Conservation (phyloP, 64 coral and sea anemone genomes). For the Montipora sp. region DNA sequence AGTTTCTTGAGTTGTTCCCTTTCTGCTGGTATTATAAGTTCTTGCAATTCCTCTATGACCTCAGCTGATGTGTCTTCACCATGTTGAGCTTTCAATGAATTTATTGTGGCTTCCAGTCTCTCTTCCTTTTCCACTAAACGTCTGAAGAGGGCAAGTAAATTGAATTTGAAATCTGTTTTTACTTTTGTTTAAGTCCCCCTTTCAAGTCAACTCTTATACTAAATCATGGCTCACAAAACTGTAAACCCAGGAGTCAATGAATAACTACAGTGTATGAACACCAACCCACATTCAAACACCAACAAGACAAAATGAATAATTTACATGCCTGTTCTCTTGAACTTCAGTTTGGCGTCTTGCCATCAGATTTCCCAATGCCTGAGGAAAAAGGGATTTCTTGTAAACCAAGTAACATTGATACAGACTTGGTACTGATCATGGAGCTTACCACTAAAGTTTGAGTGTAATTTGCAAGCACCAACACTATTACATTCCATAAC, state of each 20-base stretch:
- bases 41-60: constrained; percentile 75
- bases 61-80: constrained; percentile 84
- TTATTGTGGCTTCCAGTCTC: constrained; percentile 81
- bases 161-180: background rate
- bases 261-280: no score
- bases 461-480: no score
- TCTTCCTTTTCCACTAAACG: constrained; percentile 91
- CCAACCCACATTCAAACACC: background rate
- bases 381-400: background rate
- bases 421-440: background rate
- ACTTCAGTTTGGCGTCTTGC: constrained; percentile 71
- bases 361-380: constrained; percentile 85
- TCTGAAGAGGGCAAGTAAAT: constrained; percentile 28
- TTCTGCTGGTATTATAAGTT: constrained; percentile 83
- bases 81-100: constrained; percentile 71
- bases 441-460: no score
- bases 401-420: background rate
- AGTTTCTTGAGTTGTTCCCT: constrained; percentile 87
- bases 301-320: background rate
- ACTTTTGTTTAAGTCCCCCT: background rate
- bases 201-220: background rate
- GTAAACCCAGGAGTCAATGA: no score
- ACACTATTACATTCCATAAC: no score
- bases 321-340: constrained; percentile 60
- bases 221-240: no score